Percentiles rank a stretch among this genome's conserved stretches.
Evolutionary conservation across 2,797 vertebrate genomes (phyloP).

Genomic region (Hydrophis major): DNA sequence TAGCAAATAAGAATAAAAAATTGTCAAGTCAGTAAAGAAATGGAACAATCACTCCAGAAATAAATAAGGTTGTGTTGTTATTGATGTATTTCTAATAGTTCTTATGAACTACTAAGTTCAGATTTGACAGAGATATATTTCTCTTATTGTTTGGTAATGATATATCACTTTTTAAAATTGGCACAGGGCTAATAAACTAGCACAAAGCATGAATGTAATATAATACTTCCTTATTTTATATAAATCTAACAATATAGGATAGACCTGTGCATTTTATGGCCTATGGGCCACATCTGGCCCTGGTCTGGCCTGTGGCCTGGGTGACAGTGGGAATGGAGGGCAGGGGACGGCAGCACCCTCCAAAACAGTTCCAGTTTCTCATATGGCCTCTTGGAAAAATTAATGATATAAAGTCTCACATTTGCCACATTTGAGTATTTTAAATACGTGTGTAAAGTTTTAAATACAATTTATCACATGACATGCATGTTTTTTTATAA

Average conservation of each 20-base stretch:
- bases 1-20: neutral
- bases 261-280: neutral
- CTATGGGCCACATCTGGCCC: neutral
- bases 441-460: neutral
- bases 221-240: neutral
- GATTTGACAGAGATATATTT: neutral
- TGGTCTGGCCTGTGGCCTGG: neutral
- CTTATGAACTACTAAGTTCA: neutral
- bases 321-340: neutral
- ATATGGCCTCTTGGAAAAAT: neutral
- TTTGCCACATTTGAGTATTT: neutral
- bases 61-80: neutral
- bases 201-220: neutral
- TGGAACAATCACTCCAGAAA: neutral
- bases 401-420: neutral
- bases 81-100: neutral
- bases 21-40: neutral
- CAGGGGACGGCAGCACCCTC: too few relatives aligned
- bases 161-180: neutral
- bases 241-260: neutral
- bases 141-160: neutral
- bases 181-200: neutral
- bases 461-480: neutral
- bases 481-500: neutral
- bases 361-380: neutral